A percentile compares a stretch with the other conserved stretches of the same genome.
These are phyloP conservation scores for Propsilocerus akamusi DNA, from an alignment of 1,140 invertebrate species.

Conservation along the genomic window DNA sequence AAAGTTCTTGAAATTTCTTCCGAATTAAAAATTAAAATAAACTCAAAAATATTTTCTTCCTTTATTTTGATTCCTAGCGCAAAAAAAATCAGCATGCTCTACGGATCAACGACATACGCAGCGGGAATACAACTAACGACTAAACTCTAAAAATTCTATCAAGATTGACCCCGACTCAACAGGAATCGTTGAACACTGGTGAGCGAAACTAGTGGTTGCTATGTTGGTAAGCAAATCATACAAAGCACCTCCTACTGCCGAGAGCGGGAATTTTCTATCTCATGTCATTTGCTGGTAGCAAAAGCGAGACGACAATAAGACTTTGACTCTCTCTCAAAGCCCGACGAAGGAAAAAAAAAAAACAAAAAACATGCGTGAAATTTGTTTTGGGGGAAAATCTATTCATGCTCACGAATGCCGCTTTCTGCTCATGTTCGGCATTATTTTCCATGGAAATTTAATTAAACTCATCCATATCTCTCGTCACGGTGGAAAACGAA, in stretches of 20 bases:
- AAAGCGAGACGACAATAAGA: background rate
- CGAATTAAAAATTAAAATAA: too few species aligned
- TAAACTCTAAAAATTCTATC: constrained; percentile 4
- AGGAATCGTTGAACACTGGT: background rate
- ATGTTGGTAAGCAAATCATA: background rate
- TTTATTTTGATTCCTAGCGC: too few species aligned
- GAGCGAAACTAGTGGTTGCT: constrained; percentile 1
- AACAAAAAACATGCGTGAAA: background rate
- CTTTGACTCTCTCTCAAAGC: too few species aligned
- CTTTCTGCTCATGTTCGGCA: too few species aligned
- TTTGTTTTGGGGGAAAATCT: background rate
- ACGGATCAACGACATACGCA: constrained; percentile 3
- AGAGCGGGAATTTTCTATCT: background rate
- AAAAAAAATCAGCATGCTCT: constrained; percentile 4
- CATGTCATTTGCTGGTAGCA: background rate
- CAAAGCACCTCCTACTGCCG: background rate
- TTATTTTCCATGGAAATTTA: too few species aligned
- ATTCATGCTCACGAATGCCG: too few species aligned
- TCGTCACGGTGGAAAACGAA: too few species aligned
- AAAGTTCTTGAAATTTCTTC: too few species aligned
- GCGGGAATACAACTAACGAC: constrained; percentile 3
- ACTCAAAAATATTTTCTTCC: too few species aligned
- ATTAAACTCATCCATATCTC: too few species aligned
- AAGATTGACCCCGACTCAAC: constrained; percentile 3
- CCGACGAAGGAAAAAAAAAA: too few species aligned